Conservation (phyloP, 2,797 vertebrate species). For the Xyrichtys novacula region DNA sequence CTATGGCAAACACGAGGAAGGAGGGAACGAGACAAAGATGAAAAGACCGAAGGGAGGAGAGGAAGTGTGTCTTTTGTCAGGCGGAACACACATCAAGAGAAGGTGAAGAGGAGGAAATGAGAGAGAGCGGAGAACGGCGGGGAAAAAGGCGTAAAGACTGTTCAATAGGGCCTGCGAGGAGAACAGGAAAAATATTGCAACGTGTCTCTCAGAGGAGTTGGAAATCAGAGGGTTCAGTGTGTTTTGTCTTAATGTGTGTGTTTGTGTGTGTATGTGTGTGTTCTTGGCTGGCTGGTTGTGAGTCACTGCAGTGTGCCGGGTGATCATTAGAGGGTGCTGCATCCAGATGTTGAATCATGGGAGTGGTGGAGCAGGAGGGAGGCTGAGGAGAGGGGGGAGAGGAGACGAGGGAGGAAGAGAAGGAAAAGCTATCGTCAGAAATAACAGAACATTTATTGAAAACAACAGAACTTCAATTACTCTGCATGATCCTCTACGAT, state of each 20-base stretch:
- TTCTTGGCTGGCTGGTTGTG: slow-evolving; percentile 35
- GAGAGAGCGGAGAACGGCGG: slow-evolving; percentile 42
- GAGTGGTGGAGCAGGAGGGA: slow-evolving; percentile 28
- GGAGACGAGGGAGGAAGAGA: background rate
- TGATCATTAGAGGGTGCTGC: slow-evolving; percentile 71
- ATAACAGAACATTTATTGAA: slow-evolving; percentile 5
- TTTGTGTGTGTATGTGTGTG: slow-evolving; percentile 20
- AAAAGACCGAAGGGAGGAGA: slow-evolving; percentile 75
- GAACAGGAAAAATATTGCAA: slow-evolving; percentile 27
- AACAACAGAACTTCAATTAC: slow-evolving; percentile 9
- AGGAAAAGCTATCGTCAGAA: background rate
- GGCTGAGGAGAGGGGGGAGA: background rate
- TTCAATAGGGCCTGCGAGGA: slow-evolving; percentile 51
- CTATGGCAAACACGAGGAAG: slow-evolving; percentile 66
- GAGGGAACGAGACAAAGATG: slow-evolving; percentile 72
- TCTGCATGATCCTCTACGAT: slow-evolving; percentile 1
- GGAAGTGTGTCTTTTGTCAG: slow-evolving; percentile 75
- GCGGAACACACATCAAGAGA: slow-evolving; percentile 53
- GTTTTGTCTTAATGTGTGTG: slow-evolving; percentile 30
- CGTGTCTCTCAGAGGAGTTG: slow-evolving; percentile 38
- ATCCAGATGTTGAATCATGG: slow-evolving; percentile 66
- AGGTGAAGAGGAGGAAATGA: slow-evolving; percentile 63
- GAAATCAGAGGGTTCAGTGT: slow-evolving; percentile 48
- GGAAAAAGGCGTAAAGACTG: slow-evolving; percentile 51
- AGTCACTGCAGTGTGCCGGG: slow-evolving; percentile 58